Conservation (phyloP, 2,113 vertebrate genomes). For the Phaethon lepturus region DNA sequence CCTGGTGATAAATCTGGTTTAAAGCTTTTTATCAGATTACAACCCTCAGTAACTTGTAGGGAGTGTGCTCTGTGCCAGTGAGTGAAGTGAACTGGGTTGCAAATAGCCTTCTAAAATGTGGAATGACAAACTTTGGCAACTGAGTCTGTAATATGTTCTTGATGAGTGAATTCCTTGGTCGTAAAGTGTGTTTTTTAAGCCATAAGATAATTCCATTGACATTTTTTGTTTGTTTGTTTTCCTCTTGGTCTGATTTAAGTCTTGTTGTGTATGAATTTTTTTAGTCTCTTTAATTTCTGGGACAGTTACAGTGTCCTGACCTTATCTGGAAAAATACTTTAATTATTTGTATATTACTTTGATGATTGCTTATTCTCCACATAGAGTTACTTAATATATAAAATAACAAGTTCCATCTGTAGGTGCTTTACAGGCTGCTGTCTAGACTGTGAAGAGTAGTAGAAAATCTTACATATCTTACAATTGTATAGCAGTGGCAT, state of each 20-base stretch:
- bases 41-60: neutral
- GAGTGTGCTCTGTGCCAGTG: neutral
- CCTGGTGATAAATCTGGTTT: neutral
- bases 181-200: neutral
- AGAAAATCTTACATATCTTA: conserved; percentile 59
- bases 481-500: neutral
- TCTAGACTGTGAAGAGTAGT: conserved; percentile 56
- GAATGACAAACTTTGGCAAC: neutral
- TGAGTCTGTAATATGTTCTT: neutral
- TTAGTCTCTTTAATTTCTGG: neutral
- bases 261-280: neutral
- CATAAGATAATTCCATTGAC: neutral
- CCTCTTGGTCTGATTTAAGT: neutral
- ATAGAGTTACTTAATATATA: conserved; percentile 15
- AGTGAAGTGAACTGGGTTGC: neutral
- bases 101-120: neutral
- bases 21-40: neutral
- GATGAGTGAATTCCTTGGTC: neutral
- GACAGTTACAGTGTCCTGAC: neutral
- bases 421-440: conserved; percentile 24
- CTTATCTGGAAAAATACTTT: neutral
- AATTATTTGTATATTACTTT: conserved; percentile 17
- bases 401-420: conserved; percentile 41
- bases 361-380: neutral
- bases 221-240: neutral